A percentile compares a stretch with the other conserved stretches of the same genome.
phyloP scores from a whole-genome alignment of 2,113 vertebrate genomes.

The Poeciliopsis prolifica region DNA sequence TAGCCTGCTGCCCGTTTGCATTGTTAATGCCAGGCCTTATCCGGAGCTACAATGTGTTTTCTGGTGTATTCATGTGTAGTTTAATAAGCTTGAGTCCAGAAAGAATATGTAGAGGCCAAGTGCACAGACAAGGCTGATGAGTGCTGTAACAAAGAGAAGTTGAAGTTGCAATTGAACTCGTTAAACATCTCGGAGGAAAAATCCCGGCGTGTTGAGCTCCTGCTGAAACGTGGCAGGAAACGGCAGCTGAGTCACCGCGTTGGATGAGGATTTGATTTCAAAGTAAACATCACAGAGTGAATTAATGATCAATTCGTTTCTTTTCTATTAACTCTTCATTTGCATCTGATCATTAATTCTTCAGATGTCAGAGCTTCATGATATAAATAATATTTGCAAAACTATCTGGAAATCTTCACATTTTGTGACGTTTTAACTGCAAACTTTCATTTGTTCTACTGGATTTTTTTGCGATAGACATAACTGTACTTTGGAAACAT shows the following conservation, averaged over 20 bases:
- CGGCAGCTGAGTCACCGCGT: constrained; percentile 1
- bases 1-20: constrained; percentile 60
- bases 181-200: constrained; percentile 2
- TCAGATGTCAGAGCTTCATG: neutral
- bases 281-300: constrained; percentile 14
- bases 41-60: constrained; percentile 4
- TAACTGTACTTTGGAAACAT: neutral
- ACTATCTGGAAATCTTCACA: neutral
- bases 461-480: neutral
- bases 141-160: constrained; percentile 11
- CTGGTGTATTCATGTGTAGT: constrained; percentile 8
- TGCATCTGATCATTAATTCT: neutral
- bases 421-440: neutral
- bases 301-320: neutral
- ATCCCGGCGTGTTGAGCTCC: neutral
- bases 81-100: constrained; percentile 30
- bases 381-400: neutral
- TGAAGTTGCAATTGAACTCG: constrained; percentile 26
- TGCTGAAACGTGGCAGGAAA: constrained; percentile 3
- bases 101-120: constrained; percentile 7
- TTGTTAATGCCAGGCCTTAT: constrained; percentile 57
- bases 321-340: neutral
- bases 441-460: neutral
- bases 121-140: constrained; percentile 12
- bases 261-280: constrained; percentile 26